A percentile compares a stretch with the other conserved stretches of the same genome.
phyloP scores from a whole-genome alignment of 2,113 vertebrate species.

The Chinchilla lanigera region DNA sequence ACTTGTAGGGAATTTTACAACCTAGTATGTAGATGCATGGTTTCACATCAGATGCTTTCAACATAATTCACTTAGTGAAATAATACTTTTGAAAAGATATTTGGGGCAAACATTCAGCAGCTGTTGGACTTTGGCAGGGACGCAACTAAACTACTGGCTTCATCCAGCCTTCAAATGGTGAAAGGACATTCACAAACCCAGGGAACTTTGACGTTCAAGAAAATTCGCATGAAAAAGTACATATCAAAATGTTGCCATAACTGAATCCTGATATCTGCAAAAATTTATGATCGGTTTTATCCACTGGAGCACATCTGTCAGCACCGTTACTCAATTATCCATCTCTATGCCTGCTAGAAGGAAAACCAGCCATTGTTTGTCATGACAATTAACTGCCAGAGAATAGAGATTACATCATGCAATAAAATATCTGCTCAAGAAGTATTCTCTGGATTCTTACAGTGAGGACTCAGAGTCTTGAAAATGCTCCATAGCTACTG shows the following conservation, averaged over 20 bases:
- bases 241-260: slow-evolving; percentile 39
- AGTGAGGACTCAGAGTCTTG: not conserved
- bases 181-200: not conserved
- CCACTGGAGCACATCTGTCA: not conserved
- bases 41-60: slow-evolving; percentile 13
- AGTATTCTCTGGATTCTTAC: not conserved
- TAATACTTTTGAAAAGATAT: not conserved
- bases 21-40: not conserved
- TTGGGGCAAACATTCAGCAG: not conserved
- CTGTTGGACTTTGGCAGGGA: not conserved
- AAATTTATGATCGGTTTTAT: not conserved
- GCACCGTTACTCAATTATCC: not conserved
- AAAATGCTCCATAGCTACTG: not conserved
- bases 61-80: slow-evolving; percentile 21
- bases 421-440: not conserved
- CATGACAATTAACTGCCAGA: not conserved
- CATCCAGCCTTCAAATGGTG: slow-evolving; percentile 12
- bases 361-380: not conserved
- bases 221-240: not conserved
- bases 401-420: not conserved
- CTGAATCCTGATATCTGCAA: slow-evolving; percentile 1
- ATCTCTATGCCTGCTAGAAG: not conserved
- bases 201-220: not conserved
- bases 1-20: not conserved
- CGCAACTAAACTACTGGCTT: slow-evolving; percentile 23